phyloP scores from a whole-genome alignment of 2,888 invertebrate species.

The Ophonus ardosiacus region DNA sequence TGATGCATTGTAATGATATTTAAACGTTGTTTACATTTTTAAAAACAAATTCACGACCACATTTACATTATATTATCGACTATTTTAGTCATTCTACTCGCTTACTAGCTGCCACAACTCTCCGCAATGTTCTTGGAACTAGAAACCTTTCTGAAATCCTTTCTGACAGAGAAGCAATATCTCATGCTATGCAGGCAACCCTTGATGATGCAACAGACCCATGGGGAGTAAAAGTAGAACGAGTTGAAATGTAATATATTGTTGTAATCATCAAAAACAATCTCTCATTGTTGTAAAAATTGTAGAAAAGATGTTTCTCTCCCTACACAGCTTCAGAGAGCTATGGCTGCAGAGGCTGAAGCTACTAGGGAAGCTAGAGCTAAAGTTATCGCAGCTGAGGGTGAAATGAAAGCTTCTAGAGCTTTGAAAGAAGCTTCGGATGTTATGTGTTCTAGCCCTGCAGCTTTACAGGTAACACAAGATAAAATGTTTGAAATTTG shows the following conservation, averaged over 20 bases:
- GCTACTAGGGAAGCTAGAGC: slow-evolving; percentile 88
- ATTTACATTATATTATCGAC: not conserved
- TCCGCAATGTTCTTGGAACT: slow-evolving; percentile 94
- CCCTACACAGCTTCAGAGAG: slow-evolving; percentile 86
- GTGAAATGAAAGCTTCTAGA: slow-evolving; percentile 91
- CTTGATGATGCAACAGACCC: slow-evolving; percentile 93
- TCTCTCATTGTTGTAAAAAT: slow-evolving; percentile 10
- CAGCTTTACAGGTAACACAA: slow-evolving; percentile 82
- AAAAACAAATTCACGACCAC: too few species aligned
- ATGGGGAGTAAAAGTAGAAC: slow-evolving; percentile 95
- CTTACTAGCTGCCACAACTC: slow-evolving; percentile 89
- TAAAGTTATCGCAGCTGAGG: slow-evolving; percentile 90
- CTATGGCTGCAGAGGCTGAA: slow-evolving; percentile 91
- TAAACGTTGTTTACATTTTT: too few species aligned
- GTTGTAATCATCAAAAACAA: not conserved
- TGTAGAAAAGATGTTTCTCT: slow-evolving; percentile 87
- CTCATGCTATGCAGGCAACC: slow-evolving; percentile 91
- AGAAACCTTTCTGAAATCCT: slow-evolving; percentile 94
- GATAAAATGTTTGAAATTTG: not conserved
- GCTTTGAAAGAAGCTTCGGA: slow-evolving; percentile 92
- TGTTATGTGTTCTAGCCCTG: slow-evolving; percentile 89
- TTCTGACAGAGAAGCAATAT: slow-evolving; percentile 94
- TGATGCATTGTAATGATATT: too few species aligned
- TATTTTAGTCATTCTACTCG: slow-evolving; percentile 86
- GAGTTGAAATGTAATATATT: slow-evolving; percentile 92